Base-by-base conservation (phyloP, 2,797 vertebrate species). In the Prionace glauca region DNA sequence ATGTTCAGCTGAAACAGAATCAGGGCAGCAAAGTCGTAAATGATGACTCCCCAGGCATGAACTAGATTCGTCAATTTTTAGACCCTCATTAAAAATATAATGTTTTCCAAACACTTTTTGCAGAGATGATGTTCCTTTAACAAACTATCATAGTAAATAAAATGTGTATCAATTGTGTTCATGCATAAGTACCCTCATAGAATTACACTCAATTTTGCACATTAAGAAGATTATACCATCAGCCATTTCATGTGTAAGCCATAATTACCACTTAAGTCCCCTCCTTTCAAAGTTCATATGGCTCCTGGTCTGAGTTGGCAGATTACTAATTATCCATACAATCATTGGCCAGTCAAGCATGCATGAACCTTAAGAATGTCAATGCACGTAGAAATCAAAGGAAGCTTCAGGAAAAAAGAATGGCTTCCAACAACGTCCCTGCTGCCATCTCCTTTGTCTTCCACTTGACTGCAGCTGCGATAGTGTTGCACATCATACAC, bases 281-380 rank as follows among this genome's bases (percentile, higher is more conserved):
- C 90, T 69, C n/a, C n/a, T 69, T 67, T 69, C 90, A 20, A 62
- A 69, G 62, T 92, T 69, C 90, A 69, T 69, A 92, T 92, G 90
- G 90, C 65, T 67, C 18, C n/a, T 67, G 62, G 62, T 84, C 81
- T 84, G 81, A 84, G 81, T 69, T 92, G 90, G 65, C 90, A 92
- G 90, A 92, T 92, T 92, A 41, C 90, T 92, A 69, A 92, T 92
- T 92, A 92, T 92, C 90, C 36, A 92, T 92, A 92, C 62, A 92
- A 69, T 92, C 90, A 69, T 41, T 92, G 90, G 9, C 32, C 90
- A 92, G 62, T 18, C 90, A 92, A 69, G 65, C 65, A 12, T 92
- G 90, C 62, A 41, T 92, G 65, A 92, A 92, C 90, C 62, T 92
- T 67, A 69, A 41, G 65, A 69, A 92, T 69, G 62, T 69, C 90